These are phyloP conservation scores for Potamilus streckersoni DNA, from an alignment of 1,140 invertebrate species.

Conservation along the genomic window DNA sequence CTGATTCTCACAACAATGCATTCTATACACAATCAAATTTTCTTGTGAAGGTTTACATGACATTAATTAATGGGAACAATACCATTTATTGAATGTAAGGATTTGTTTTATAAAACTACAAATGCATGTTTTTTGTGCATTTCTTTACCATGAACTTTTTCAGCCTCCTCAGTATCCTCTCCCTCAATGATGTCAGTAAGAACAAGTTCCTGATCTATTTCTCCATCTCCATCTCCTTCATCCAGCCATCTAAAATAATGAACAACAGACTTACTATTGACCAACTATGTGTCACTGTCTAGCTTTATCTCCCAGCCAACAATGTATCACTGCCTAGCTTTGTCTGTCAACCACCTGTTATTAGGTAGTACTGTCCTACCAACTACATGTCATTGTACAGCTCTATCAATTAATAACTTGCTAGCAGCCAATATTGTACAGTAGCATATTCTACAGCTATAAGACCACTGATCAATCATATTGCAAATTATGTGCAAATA, in stretches of 20 bases:
- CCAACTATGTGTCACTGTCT: too few relatives aligned
- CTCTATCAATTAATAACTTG: not conserved
- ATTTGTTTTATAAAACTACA: too few relatives aligned
- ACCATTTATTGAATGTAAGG: too few relatives aligned
- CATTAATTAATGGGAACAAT: too few relatives aligned
- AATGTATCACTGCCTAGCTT: too few relatives aligned
- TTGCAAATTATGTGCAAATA: conserved; percentile 9
- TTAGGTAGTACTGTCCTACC: too few relatives aligned
- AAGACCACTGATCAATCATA: conserved; percentile 1
- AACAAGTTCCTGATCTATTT: conserved; percentile 41
- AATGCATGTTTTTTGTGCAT: not conserved
- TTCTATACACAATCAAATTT: too few relatives aligned
- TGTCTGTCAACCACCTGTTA: too few relatives aligned
- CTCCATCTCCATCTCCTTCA: conserved; percentile 50
- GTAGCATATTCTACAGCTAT: conserved; percentile 1
- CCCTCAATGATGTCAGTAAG: conserved; percentile 36
- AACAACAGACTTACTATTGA: not conserved
- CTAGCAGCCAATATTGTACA: not conserved
- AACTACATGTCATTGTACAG: not conserved
- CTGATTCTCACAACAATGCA: too few relatives aligned
- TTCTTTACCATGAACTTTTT: conserved; percentile 20
- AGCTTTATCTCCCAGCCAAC: too few relatives aligned
- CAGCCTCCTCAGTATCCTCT: conserved; percentile 1
- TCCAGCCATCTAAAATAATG: conserved; percentile 50
- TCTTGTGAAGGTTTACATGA: too few relatives aligned